Conservation (phyloP, 2,113 vertebrate species). For the Romanogobio albipinnatus region DNA sequence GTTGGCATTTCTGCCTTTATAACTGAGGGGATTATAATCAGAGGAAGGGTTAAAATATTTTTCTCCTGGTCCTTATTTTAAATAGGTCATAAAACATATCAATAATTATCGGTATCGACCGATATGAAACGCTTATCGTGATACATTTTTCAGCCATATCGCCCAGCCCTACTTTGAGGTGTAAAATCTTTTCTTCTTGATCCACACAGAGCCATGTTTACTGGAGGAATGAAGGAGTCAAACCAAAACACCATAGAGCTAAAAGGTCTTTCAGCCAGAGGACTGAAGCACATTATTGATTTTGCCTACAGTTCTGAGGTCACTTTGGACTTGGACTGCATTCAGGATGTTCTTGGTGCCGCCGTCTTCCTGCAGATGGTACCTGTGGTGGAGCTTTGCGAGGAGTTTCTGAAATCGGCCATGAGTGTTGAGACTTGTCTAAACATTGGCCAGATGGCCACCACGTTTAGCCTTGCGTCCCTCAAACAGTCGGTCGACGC, state of each 20-base stretch:
- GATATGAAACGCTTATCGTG: too few relatives aligned
- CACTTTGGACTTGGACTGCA: constrained; percentile 92
- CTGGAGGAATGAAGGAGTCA: constrained; percentile 94
- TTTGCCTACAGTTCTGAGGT: constrained; percentile 97
- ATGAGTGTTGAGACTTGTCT: constrained; percentile 98
- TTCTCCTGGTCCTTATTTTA: too few relatives aligned
- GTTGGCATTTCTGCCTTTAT: too few relatives aligned
- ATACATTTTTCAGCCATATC: too few relatives aligned
- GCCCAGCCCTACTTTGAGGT: too few relatives aligned
- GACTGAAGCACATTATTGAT: constrained; percentile 94
- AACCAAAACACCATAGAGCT: constrained; percentile 91
- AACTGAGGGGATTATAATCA: too few relatives aligned
- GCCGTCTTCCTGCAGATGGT: constrained; percentile 98
- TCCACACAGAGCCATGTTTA: constrained; percentile 93
- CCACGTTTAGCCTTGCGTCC: constrained; percentile 92
- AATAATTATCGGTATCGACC: too few relatives aligned
- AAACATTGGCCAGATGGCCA: constrained; percentile 97
- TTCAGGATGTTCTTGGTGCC: constrained; percentile 95
- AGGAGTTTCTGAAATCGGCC: constrained; percentile 95
- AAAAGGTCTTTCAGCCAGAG: constrained; percentile 90
- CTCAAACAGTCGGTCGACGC: constrained; percentile 92
- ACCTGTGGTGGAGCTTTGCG: constrained; percentile 93
- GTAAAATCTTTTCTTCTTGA: constrained; percentile 6
- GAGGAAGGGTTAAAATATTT: too few relatives aligned
- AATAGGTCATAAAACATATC: too few relatives aligned